Base-by-base conservation (phyloP, 2,113 vertebrate genomes). In the Camelus dromedarius region DNA sequence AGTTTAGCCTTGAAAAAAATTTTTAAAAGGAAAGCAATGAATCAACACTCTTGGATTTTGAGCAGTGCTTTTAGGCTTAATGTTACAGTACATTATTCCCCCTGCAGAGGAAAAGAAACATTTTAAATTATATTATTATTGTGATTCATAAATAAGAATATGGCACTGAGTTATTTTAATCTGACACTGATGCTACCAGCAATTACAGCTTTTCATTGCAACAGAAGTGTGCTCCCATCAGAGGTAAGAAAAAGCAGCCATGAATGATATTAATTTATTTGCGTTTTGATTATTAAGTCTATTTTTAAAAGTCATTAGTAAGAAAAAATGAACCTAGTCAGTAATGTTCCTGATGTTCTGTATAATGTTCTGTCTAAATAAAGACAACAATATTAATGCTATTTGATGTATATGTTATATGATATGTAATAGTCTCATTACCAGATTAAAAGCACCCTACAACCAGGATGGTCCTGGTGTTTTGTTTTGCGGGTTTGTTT, bases 1-100 rank as follows among this genome's bases (percentile, higher is more conserved):
- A 97, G 96, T 98, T 98, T 97, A 98, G 77, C 89, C 93, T 97
- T 97, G 82, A 97, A 97, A 97, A 64, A 81, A 64, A 50, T 28
- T 22, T 56, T 79, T 35, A 20, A 42, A 81, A 38, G 13, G 96
- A 96, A 93, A 22, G 72, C 80, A 96, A 89, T 96, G 98, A 93
- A 98, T 98, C 96, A 97, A 35, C 81, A 87, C 52, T 96, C 85
- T 96, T 88, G 67, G 79, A 98, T 95, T 96, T 91, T 85, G 93
- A 97, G 84, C 30, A 96, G 90, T 83, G 94, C 18, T 97, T 96
- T 97, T 87, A 96, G 90, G 58, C 62, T 96, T 97, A 97, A 97
- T 97, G 70, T 89, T 97, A 77, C 46, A 88, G 56, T 66, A 67
- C 67, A 83, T 58, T 77, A 96, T 97, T 97, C 95, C 81, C 88